Evolutionary conservation across 2,888 invertebrate species (phyloP), one percentile per base, ranked within the genome.

Genomic region (Caenorhabditis macrosperma): DNA sequence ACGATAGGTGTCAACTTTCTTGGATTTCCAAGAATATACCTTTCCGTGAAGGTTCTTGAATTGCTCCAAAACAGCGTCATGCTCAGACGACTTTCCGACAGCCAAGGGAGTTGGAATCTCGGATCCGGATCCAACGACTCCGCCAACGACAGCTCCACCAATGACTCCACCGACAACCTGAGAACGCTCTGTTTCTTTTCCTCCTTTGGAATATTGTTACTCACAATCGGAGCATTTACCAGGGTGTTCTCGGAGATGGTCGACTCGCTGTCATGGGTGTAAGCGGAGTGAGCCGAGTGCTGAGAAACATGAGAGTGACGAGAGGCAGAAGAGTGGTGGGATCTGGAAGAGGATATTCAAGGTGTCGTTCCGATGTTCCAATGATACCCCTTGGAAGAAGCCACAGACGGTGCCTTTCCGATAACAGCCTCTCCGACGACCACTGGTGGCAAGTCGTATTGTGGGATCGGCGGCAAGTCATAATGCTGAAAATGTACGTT

Each of bases 51-150:
- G 60, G 44, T 68, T 68, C 12, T 69, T 78, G 72, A 83, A 81
- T 35, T 81, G 80, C 41, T 79, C 81, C 33, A 83, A 54, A 20
- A 83, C 74, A 20, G 79, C 77, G 35, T 81, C 81, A 44, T 81
- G 83, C 24, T 76, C 78, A 26, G 46, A 44, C 38, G 81, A 76
- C 50, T 83, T 74, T 1, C 54, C 52, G 17, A 68, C 75, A 54
- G 72, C 81, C 20, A 81, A 28, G 35, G 83, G 83, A 35, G 81
- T 81, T 30, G 75, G 28, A 9, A 54, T 35, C 5, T 61, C 30
- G 3, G 80, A 78, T 33, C 33, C 69, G 28, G 52, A 26, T 12
- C 35, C 69, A 28, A 68, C 33, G 28, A 20, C 59, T 26, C 64
- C 69, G 44, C 57, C 69, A 17, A 60, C 67, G 35, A 59, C 48